Conservation (phyloP, 2,797 vertebrate genomes). For the Muscicapa comitata region DNA sequence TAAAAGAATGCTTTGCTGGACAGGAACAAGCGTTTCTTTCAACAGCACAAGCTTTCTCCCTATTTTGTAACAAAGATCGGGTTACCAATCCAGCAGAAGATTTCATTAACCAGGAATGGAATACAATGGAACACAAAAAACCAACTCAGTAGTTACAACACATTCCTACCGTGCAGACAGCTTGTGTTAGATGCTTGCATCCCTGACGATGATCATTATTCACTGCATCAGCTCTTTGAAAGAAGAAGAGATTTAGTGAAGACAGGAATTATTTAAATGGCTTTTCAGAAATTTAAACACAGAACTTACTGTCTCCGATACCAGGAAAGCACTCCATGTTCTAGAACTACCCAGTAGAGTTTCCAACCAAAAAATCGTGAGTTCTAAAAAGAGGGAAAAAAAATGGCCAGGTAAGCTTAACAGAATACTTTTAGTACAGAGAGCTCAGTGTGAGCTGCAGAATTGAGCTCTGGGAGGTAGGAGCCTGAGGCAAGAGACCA, state of each 20-base stretch:
- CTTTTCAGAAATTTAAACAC: not conserved
- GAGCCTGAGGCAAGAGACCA: not conserved
- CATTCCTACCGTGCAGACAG: slow-evolving; percentile 84
- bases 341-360: slow-evolving; percentile 87
- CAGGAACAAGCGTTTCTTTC: not conserved
- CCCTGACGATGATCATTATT: slow-evolving; percentile 83
- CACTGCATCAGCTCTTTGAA: slow-evolving; percentile 82
- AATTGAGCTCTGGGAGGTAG: not conserved
- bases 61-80: not conserved
- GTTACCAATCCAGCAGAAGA: not conserved
- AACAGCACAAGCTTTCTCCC: not conserved
- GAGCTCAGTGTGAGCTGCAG: not conserved
- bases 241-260: slow-evolving; percentile 6
- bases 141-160: not conserved
- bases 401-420: not conserved
- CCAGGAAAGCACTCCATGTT: slow-evolving; percentile 90
- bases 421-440: not conserved
- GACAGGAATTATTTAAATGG: not conserved
- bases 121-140: not conserved
- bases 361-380: slow-evolving; percentile 90
- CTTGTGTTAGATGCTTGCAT: slow-evolving; percentile 84
- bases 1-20: not conserved
- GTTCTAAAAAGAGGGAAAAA: slow-evolving; percentile 62
- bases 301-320: slow-evolving; percentile 86
- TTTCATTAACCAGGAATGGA: not conserved